Percentiles rank a stretch among this genome's conserved stretches.
These are phyloP conservation scores for Somateria mollissima DNA, from an alignment of 2,797 vertebrate species.

Conservation along the genomic window DNA sequence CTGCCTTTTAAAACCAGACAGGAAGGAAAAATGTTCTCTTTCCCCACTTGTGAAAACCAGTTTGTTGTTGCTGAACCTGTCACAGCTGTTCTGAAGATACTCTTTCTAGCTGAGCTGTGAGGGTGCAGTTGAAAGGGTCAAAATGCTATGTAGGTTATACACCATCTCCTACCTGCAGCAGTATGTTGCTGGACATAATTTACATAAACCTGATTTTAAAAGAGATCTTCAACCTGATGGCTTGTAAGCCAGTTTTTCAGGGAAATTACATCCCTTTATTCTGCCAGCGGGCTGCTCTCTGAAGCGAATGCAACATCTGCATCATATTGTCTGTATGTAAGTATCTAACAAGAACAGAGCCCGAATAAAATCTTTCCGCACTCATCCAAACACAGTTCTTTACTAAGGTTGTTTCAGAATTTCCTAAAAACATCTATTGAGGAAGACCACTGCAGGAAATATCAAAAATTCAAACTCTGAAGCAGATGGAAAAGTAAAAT, in stretches of 20 bases:
- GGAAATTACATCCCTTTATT: accelerated
- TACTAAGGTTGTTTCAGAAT: neutral
- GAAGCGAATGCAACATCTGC: neutral
- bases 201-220: neutral
- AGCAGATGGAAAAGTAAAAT: neutral
- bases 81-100: neutral
- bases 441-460: neutral
- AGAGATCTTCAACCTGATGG: neutral
- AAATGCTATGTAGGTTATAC: neutral
- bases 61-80: neutral
- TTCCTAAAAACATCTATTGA: neutral
- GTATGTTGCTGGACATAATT: neutral
- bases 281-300: neutral
- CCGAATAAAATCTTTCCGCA: neutral
- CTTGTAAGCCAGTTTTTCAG: neutral
- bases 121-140: neutral
- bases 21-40: neutral
- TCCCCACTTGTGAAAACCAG: neutral
- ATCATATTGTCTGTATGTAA: neutral
- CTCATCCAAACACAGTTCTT: neutral
- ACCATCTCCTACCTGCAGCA: neutral
- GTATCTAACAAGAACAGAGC: neutral
- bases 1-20: neutral
- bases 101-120: neutral
- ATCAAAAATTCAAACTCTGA: neutral